Percentiles rank a stretch among this genome's conserved stretches.
Conservation (phyloP, 2,113 vertebrate genomes). For the Helogale parvula region DNA sequence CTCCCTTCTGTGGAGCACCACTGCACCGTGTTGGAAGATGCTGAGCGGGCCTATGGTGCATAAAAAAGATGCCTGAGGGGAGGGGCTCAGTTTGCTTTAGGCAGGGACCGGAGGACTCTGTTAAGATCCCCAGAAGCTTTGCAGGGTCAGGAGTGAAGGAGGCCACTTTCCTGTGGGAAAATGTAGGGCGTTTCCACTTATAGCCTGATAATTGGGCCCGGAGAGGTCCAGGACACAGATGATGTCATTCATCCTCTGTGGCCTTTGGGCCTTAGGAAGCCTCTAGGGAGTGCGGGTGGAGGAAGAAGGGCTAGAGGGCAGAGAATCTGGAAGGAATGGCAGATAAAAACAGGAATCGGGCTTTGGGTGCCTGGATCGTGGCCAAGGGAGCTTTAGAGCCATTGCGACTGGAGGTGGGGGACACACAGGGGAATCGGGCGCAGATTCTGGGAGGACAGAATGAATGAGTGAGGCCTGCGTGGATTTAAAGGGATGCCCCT, state of each 20-base stretch:
- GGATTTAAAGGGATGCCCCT: background rate
- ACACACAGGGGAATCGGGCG: background rate
- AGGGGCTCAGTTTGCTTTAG: background rate
- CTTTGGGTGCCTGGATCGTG: background rate
- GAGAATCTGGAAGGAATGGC: conserved; percentile 25
- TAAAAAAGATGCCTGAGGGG: background rate
- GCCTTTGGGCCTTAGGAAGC: conserved; percentile 51
- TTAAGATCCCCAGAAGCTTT: conserved; percentile 31
- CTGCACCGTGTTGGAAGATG: background rate
- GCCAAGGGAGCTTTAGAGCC: background rate
- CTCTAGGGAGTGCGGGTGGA: background rate
- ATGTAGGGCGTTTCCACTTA: conserved; percentile 59
- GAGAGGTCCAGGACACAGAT: background rate
- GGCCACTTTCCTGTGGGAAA: conserved; percentile 77
- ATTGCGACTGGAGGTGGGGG: background rate
- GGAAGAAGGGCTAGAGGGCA: conserved; percentile 18
- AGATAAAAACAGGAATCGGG: conserved; percentile 25
- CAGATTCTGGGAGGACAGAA: background rate
- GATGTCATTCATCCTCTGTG: conserved; percentile 60
- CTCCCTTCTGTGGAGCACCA: background rate
- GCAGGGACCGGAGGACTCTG: background rate
- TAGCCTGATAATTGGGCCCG: conserved; percentile 50
- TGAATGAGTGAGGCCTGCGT: rapidly evolving
- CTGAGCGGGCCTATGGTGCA: rapidly evolving
- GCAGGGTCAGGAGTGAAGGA: background rate